Base-by-base conservation (phyloP, 2,888 invertebrate species). In the Hoplodrina ambigua region DNA sequence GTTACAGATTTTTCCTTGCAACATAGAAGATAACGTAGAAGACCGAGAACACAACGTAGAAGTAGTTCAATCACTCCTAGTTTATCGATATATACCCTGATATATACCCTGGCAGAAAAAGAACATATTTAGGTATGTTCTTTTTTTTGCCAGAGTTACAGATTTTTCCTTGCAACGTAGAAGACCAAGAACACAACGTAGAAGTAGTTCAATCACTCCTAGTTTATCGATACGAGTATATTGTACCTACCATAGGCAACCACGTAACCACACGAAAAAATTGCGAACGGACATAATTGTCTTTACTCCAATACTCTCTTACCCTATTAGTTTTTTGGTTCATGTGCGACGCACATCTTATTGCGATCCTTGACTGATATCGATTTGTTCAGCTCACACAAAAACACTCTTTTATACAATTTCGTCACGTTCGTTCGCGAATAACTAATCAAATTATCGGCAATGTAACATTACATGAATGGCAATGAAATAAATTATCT, bases 361-460 rank as follows among this genome's bases (percentile, higher is more conserved):
- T 20, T 57, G 15, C 2, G 2, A 19, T 20, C n/a, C 30, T 10
- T 25, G 49, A 46, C 17, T 44, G 17, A n/a, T 54, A 72, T 57
- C 30, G 37, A 74, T 72, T 72, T 11, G 15, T 30, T 53, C 3
- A n/a, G n/a, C 41, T 41, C 46, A 66, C 46, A 65, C 20, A 65
- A 72, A 57, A 66, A 53, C n/a, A 20, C 7, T n/a, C 73, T n/a
- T 49, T 30, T 41, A 20, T 25, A 41, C 17, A 66, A 75, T 20
- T 41, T 58, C 13, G n/a, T n/a, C 33, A 67, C 37, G 53, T 57
- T 46, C 30, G 11, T 49, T 46, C 37, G 25, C 15, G 46, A 72
- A 41, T 53, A 54, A 49, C 49, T 55, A 63, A 63, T 17, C 15
- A 55, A 55, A 55, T 55, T 72, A 62, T 54, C 11, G n/a, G 30